Evolutionary conservation across 2,888 invertebrate genomes (phyloP), one percentile per base, ranked within the genome.

Genomic region (Pasiphila rectangulata): DNA sequence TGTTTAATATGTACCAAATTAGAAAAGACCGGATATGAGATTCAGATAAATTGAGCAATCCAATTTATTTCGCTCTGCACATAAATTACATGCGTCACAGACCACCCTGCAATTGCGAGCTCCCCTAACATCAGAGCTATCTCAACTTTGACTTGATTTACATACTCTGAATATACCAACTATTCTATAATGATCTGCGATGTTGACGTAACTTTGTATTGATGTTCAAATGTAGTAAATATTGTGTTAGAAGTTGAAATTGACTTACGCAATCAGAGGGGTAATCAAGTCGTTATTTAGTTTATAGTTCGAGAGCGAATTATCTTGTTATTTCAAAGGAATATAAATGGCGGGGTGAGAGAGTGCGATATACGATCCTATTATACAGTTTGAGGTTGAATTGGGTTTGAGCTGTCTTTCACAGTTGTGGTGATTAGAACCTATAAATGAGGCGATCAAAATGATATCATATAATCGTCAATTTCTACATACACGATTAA

Each of bases 71-170:
- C 13, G 9, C 6, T 7, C 12, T 27, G 25, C 12, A 24, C 25
- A 10, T 25, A 25, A 34, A 23, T 29, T 44, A 19, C 24, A 19
- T 40, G 21, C 19, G 20, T 30, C 13, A 25, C 29, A 13, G 25
- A 20, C 20, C 20, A 44, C 39, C 32, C 29, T 20, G 23, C 24
- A 46, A 49, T 55, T 56, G 51, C 51, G 51, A 59, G 57, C 50
- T 41, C 41, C 16, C 29, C 59, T 54, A 62, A 64, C 55, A 61
- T 60, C 55, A 58, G 60, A 58, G 49, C 60, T 56, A 53, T 42
- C 46, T 41, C 36, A 40, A 50, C 42, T 43, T 43, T 27, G 30
- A 40, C 43, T 39, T 50, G 52, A 59, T 64, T 61, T 64, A 59
- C 68, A 64, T 64, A 62, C 39, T 56, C 56, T 54, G 56, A 59